Evolutionary conservation across 2,113 vertebrate species (phyloP).

Genomic region (Mustela nigripes): DNA sequence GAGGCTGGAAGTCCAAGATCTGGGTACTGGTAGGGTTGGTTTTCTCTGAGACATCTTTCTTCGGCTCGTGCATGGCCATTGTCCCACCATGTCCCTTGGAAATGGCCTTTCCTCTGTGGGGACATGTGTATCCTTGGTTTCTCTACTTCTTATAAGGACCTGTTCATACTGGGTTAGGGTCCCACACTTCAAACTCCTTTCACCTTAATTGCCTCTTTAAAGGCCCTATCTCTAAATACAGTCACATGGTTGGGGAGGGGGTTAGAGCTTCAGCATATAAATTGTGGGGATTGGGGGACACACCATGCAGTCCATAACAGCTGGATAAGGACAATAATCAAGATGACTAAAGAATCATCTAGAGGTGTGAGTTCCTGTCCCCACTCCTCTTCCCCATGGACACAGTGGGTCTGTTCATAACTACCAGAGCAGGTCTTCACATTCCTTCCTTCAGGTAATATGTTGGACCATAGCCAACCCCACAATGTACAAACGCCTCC

Average conservation of each 20-base stretch:
- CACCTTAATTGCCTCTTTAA: neutral
- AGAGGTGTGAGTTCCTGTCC: neutral
- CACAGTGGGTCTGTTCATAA: neutral
- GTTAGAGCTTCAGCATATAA: neutral
- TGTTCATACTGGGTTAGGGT: neutral
- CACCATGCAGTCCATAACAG: neutral
- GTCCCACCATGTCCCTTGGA: neutral
- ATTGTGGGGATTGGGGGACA: neutral
- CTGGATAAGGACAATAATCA: neutral
- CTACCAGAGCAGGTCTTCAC: neutral
- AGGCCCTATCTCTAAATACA: neutral
- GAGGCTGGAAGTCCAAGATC: neutral
- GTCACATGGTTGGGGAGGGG: fast-evolving
- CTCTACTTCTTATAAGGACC: neutral
- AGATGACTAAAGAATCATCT: neutral
- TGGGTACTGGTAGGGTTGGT: neutral
- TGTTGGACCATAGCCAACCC: neutral
- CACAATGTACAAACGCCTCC: neutral
- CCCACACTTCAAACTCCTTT: neutral
- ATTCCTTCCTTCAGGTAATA: neutral
- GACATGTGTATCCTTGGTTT: neutral
- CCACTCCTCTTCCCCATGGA: too few relatives aligned
- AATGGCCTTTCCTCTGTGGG: neutral
- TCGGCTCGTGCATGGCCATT: neutral
- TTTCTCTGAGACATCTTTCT: neutral